Conservation (phyloP, 2,888 invertebrate genomes). For the Cosmia pyralina region DNA sequence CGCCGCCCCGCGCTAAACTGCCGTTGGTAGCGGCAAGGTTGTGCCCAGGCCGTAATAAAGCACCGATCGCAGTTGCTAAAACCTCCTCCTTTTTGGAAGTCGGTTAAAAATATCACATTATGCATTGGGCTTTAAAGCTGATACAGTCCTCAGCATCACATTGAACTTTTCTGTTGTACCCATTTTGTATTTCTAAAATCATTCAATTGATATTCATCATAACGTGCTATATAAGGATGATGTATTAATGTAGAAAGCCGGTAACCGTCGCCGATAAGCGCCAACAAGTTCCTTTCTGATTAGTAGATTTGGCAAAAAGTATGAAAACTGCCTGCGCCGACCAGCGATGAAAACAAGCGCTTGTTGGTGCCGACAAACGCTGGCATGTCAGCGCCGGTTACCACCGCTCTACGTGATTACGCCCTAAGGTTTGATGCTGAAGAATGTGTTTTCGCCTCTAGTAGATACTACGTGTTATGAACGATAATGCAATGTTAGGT, state of each 20-base stretch:
- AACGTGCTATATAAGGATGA: background rate
- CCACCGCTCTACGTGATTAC: too few relatives aligned
- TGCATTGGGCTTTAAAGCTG: background rate
- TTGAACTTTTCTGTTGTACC: background rate
- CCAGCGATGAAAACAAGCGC: too few relatives aligned
- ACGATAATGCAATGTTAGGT: background rate
- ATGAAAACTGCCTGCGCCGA: too few relatives aligned
- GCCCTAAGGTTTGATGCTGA: conserved; percentile 19
- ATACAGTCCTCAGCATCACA: conserved; percentile 25
- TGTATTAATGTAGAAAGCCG: too few relatives aligned
- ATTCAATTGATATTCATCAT: background rate
- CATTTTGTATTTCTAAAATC: background rate
- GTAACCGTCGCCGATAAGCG: too few relatives aligned
- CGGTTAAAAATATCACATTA: background rate
- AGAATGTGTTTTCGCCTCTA: conserved; percentile 1
- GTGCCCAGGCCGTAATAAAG: background rate
- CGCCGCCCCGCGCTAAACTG: too few relatives aligned
- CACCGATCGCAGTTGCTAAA: background rate
- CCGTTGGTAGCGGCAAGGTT: too few relatives aligned
- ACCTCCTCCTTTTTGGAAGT: too few relatives aligned
- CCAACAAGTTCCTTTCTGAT: too few relatives aligned
- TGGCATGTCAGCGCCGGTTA: too few relatives aligned
- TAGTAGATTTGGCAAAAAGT: too few relatives aligned
- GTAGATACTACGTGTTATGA: conserved; percentile 44
- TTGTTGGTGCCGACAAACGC: too few relatives aligned